Evolutionary conservation across 2,797 vertebrate genomes (phyloP), one percentile per base, ranked within the genome.

Genomic region (Champsocephalus esox): DNA sequence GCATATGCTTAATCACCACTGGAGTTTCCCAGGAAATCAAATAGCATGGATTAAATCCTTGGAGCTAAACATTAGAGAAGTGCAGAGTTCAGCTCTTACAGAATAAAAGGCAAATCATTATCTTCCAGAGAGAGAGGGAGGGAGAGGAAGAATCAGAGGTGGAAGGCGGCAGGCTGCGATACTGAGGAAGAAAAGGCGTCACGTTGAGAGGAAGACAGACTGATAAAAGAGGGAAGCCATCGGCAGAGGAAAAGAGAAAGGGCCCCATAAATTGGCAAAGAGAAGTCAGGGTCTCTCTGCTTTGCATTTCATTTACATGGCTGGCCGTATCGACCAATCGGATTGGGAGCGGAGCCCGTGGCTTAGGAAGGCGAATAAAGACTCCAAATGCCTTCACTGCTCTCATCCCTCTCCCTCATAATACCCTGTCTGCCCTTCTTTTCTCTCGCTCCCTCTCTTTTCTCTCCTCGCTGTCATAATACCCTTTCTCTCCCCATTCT

Each of bases 261-360:
- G 87, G 83, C 81, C 79, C 75, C 79, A 68, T 82, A 92, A 91
- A 92, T 90, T 93, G 89, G 91, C 90, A 92, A 88, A 84, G 81
- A 75, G 72, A 91, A 90, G 91, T 87, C 86, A 84, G 91, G 85
- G 93, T 93, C 81, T 90, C 81, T 89, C 95, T 93, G 92, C 93
- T 95, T 96, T 95, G 95, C 94, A 95, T 95, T 95, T 97, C 94
- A 97, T 97, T 97, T 97, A 95, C 96, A 97, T 96, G 95, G 92
- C 81, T 94, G 95, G 94, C 95, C 93, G 92, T 94, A 94, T 93
- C 94, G 92, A 95, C 95, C 96, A 97, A 96, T 95, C 94, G 88
- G 93, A 94, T 94, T 94, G 93, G 90, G 91, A 94, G 92, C 86
- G 65, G 81, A 91, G 90, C 93, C 87, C 81, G 87, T 90, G 88